Evolutionary conservation across 2,797 vertebrate genomes (phyloP), one percentile per base, ranked within the genome.

Genomic region (Lithobates sylvaticus): DNA sequence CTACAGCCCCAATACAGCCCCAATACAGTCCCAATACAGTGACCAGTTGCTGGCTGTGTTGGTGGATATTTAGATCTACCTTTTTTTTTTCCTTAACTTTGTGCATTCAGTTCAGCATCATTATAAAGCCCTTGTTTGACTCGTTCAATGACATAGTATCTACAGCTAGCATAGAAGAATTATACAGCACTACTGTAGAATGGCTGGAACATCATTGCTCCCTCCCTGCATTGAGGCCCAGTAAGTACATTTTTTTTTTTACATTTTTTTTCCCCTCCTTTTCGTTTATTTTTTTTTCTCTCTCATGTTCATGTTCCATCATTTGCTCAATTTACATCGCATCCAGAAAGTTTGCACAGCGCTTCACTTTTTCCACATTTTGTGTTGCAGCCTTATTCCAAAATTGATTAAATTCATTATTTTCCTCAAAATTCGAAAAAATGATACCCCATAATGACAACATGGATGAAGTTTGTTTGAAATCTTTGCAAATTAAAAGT

Each of bases 91-190:
- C 94, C 94, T 97, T 98, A 92, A 97, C 93, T 0, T 0, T 65
- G 86, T 1, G 18, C 83, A 16, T 84, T 39, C 91, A 99, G 98
- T 99, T 99, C 92, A 99, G 97, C 91, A 95, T 97, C 89, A 97
- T 99, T 88, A 97, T 99, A 89, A 97, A 97, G 90, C 98, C 98
- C 0, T 93, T 99, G 81, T 99, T 99, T 77, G 98, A 99, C 90
- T 98, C 98, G 0, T 99, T 99, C 93, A 97, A 95, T 72, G 95
- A 91, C 3, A 96, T 94, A 88, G 97, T 99, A 89, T 98, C 97
- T 3, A 98, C 96, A 6, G 90, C 93, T 75, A 99, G 94, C 94
- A 89, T 94, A 74, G 95, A 95, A 1, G 97, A 99, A 88, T 92
- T 99, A 85, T 96, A 94, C 83, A 96, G 95, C 88, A 97, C 96